A percentile compares a stretch with the other conserved stretches of the same genome.
Evolutionary conservation across 92 coral and sea anemone genomes (phyloP).

Genomic region (Porites divaricata): DNA sequence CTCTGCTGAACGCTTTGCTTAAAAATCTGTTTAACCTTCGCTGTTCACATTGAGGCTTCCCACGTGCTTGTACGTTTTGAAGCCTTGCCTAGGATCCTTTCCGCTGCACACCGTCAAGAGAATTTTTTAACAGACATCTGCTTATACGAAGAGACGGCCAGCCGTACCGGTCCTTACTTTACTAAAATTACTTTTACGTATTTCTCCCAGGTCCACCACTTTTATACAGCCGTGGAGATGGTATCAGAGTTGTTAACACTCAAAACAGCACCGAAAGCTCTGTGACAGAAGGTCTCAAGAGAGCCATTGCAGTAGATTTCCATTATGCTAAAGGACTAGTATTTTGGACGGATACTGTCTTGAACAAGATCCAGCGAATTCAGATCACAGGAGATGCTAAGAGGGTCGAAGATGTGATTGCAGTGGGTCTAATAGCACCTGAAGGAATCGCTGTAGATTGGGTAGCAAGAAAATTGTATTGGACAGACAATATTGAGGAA

Average conservation of each 20-base stretch:
- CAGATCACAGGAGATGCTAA: constrained; percentile 33
- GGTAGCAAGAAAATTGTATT: constrained; percentile 83
- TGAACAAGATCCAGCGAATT: constrained; percentile 84
- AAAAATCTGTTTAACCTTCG: too few relatives aligned
- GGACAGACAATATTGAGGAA: constrained; percentile 77
- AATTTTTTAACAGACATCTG: too few relatives aligned
- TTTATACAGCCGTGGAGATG: constrained; percentile 86
- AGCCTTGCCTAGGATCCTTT: too few relatives aligned
- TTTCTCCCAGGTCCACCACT: constrained; percentile 67
- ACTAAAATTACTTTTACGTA: constrained; percentile 2
- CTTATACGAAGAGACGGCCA: too few relatives aligned
- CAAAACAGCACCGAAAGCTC: constrained; percentile 69
- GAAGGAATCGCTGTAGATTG: constrained; percentile 98
- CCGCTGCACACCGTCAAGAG: too few relatives aligned
- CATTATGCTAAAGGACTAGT: constrained; percentile 68
- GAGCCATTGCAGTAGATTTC: constrained; percentile 86
- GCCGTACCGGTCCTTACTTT: background rate
- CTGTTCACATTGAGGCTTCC: too few relatives aligned
- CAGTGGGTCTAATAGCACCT: constrained; percentile 76
- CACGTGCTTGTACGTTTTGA: too few relatives aligned
- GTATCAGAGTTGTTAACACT: constrained; percentile 71
- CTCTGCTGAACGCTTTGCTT: too few relatives aligned
- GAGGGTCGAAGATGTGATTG: constrained; percentile 69
- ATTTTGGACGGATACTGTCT: constrained; percentile 94
- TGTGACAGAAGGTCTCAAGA: constrained; percentile 67